These are phyloP conservation scores for Syrmaticus mikado DNA, from an alignment of 2,113 vertebrate species.

Conservation along the genomic window DNA sequence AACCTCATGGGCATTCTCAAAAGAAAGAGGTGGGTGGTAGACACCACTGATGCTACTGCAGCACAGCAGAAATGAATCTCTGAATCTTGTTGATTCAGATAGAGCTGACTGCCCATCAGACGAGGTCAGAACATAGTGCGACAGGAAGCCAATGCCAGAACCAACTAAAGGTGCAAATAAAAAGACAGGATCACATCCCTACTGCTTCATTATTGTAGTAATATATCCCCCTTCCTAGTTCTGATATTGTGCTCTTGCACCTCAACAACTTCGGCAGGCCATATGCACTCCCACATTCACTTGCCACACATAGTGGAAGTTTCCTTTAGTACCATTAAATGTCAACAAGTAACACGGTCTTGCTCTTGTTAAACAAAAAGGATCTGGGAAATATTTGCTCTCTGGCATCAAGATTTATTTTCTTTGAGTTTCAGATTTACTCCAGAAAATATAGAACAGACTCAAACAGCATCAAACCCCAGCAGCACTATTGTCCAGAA, in stretches of 20 bases:
- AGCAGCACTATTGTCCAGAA: slow-evolving; percentile 55
- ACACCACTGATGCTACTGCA: background rate
- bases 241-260: slow-evolving; percentile 39
- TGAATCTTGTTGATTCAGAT: background rate
- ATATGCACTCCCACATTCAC: slow-evolving; percentile 6
- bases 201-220: background rate
- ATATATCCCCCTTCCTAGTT: background rate
- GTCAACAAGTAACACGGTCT: slow-evolving; percentile 55
- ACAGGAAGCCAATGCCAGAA: slow-evolving; percentile 38
- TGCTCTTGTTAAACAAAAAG: slow-evolving; percentile 57
- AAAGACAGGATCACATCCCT: slow-evolving; percentile 18
- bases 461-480: slow-evolving; percentile 41
- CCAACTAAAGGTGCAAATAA: slow-evolving; percentile 57
- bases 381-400: slow-evolving; percentile 64
- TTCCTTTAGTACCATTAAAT: slow-evolving; percentile 58
- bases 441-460: slow-evolving; percentile 65
- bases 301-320: slow-evolving; percentile 36
- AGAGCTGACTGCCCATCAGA: slow-evolving; percentile 21
- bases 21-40: slow-evolving; percentile 23
- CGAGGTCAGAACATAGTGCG: background rate
- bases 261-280: slow-evolving; percentile 41
- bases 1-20: slow-evolving; percentile 63
- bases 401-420: slow-evolving; percentile 73
- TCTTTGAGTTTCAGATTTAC: slow-evolving; percentile 64
- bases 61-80: slow-evolving; percentile 14